These are phyloP conservation scores for Suncus etruscus DNA, from an alignment of 2,113 vertebrate genomes.

Conservation along the genomic window DNA sequence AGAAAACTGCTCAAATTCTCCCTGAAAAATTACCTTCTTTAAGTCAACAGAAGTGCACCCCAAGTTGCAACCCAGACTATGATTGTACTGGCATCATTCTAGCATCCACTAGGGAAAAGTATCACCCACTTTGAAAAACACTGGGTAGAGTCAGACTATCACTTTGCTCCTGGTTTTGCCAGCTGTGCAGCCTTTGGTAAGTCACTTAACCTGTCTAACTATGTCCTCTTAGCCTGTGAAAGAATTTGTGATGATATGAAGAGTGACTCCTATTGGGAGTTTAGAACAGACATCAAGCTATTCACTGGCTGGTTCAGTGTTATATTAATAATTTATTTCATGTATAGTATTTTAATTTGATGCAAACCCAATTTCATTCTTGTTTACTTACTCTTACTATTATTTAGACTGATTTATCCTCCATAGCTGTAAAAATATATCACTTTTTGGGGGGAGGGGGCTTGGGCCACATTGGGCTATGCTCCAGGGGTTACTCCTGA, in stretches of 20 bases:
- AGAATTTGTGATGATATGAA: background rate
- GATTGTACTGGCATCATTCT: no score
- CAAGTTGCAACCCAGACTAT: no score
- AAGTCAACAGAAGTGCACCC: no score
- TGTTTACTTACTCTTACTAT: background rate
- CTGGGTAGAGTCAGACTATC: background rate
- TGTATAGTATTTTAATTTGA: no score
- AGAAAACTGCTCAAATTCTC: no score
- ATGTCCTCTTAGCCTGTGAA: background rate
- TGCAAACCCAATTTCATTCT: no score
- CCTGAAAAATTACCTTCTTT: no score
- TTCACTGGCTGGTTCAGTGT: background rate
- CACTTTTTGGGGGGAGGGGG: background rate
- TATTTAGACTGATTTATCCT: background rate
- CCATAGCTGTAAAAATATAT: background rate
- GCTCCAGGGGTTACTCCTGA: no score
- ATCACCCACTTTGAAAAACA: no score
- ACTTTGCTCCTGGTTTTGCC: background rate
- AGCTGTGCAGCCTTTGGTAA: background rate
- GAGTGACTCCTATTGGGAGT: background rate
- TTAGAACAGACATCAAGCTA: background rate
- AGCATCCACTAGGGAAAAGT: no score
- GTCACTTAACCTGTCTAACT: slow-evolving; percentile 8
- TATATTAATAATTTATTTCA: no score
- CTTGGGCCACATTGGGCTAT: no score